phyloP scores from a whole-genome alignment of 2,797 vertebrate genomes.

The Anableps anableps region DNA sequence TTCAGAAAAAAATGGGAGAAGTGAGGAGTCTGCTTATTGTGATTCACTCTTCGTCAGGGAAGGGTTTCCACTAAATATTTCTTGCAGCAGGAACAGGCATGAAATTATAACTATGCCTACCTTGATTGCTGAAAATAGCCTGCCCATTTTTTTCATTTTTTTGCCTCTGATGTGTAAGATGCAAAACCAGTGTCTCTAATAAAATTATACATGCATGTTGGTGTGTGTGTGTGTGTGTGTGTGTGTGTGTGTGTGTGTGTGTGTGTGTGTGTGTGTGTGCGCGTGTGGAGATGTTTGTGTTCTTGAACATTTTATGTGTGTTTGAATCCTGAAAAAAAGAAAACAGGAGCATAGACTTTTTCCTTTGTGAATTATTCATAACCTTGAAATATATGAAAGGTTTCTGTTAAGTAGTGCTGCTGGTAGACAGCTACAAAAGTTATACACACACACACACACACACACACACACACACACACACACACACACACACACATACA shows the following conservation, averaged over 20 bases:
- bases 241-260: conserved; percentile 9
- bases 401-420: conserved; percentile 50
- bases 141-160: neutral
- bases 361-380: conserved; percentile 66
- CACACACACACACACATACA: conserved; percentile 8
- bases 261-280: neutral
- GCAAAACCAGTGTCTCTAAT: conserved; percentile 40
- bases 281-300: neutral
- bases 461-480: conserved; percentile 3
- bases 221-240: conserved; percentile 2
- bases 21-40: conserved; percentile 39
- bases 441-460: conserved; percentile 10
- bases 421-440: conserved; percentile 40
- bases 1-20: conserved; percentile 36
- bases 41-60: conserved; percentile 39
- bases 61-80: conserved; percentile 53
- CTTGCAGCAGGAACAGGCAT: conserved; percentile 14
- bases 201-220: conserved; percentile 49
- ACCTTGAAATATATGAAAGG: conserved; percentile 45
- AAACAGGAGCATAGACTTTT: conserved; percentile 42
- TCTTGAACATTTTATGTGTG: neutral
- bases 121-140: conserved; percentile 61
- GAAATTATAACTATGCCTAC: conserved; percentile 47
- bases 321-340: conserved; percentile 25
- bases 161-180: conserved; percentile 44